Percentiles rank a stretch among this genome's conserved stretches.
These are phyloP conservation scores for Halictus ligatus DNA, from an alignment of 2,888 invertebrate species.

Conservation along the genomic window DNA sequence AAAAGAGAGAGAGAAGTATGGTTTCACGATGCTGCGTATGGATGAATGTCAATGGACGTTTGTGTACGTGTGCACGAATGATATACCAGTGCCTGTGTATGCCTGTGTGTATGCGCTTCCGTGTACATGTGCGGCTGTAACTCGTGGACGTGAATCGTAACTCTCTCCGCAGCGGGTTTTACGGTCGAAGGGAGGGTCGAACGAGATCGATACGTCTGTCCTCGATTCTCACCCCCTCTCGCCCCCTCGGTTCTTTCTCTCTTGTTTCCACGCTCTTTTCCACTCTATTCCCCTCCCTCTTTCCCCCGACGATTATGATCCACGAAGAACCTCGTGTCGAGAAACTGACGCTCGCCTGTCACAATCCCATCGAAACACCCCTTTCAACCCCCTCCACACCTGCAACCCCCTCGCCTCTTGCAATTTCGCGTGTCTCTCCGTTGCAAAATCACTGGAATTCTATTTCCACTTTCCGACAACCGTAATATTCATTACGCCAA, in stretches of 20 bases:
- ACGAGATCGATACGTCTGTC: slow-evolving; percentile 64
- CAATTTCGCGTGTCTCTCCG: not conserved
- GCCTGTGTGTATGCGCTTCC: slow-evolving; percentile 22
- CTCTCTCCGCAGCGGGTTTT: slow-evolving; percentile 51
- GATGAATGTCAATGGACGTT: not conserved
- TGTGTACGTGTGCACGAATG: slow-evolving; percentile 1
- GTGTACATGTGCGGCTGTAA: slow-evolving; percentile 22
- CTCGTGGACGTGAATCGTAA: slow-evolving; percentile 48
- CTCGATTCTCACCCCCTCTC: slow-evolving; percentile 17
- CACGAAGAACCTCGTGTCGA: slow-evolving; percentile 13
- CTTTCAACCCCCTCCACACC: not conserved
- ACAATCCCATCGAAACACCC: not conserved
- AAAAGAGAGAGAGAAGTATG: not conserved
- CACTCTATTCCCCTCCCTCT: not conserved
- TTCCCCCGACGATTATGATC: slow-evolving; percentile 35
- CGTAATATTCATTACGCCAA: not conserved
- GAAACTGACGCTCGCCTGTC: slow-evolving; percentile 19
- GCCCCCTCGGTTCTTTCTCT: slow-evolving; percentile 11
- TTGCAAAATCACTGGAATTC: not conserved
- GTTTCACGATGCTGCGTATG: slow-evolving; percentile 11
- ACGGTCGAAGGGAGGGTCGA: slow-evolving; percentile 59
- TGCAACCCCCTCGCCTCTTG: not conserved
- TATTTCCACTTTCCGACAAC: not conserved
- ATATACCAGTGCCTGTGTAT: not conserved
- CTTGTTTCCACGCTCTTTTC: slow-evolving; percentile 17